Evolutionary conservation across 2,888 invertebrate genomes (phyloP).

Genomic region (Tenthredo distinguenda): DNA sequence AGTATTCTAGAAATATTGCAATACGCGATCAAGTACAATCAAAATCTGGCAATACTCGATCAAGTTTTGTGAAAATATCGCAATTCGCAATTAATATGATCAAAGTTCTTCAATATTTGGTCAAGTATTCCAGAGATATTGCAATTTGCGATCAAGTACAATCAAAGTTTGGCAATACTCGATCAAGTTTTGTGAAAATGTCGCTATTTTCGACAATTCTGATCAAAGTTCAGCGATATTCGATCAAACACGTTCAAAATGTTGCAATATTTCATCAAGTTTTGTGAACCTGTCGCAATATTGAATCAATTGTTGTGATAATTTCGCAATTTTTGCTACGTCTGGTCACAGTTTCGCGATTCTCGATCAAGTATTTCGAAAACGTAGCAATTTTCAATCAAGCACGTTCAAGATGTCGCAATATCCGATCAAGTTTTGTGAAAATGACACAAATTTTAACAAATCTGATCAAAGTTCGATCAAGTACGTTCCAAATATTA

Average conservation of each 20-base stretch:
- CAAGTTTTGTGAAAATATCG: not conserved
- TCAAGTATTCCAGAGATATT: not conserved
- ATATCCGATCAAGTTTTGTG: not conserved
- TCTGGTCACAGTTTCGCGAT: too few species aligned
- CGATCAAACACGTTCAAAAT: too few species aligned
- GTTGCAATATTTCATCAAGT: not conserved
- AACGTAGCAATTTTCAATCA: not conserved
- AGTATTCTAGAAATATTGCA: not conserved
- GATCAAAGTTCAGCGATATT: not conserved
- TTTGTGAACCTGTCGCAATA: not conserved
- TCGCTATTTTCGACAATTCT: not conserved
- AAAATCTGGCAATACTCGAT: not conserved
- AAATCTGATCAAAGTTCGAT: not conserved
- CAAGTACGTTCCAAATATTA: not conserved
- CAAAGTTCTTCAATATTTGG: not conserved
- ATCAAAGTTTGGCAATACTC: not conserved
- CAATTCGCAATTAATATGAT: not conserved
- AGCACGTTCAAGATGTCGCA: not conserved
- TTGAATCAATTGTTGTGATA: too few species aligned
- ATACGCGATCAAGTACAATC: not conserved
- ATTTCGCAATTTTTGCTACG: too few species aligned
- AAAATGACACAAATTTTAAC: not conserved
- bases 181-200: not conserved
- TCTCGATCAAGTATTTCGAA: not conserved
- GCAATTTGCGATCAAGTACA: not conserved